Base-by-base conservation (phyloP, 37 sponge, comb jelly and placozoan species). In the Geodia barretti region DNA sequence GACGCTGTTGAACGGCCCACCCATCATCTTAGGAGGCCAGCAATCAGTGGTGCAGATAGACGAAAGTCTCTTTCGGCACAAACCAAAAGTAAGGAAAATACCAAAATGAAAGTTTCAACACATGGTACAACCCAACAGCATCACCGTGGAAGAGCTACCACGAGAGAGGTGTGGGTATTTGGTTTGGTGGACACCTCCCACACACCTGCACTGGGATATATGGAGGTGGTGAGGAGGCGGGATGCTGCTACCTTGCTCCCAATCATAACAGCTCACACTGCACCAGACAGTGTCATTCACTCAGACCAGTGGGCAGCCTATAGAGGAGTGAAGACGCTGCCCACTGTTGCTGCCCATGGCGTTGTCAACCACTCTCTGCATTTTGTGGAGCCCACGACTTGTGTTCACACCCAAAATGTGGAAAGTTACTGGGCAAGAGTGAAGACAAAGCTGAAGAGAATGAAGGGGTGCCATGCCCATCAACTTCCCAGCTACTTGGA, bases 381-480 rank as follows among this genome's bases (percentile, higher is more conserved):
- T 7, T 93, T 89, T 60, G 84, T 81, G 23, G 84, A 80, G 32
- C 84, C 90, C 47, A 43, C 39, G 28, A 84, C 86, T 54, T 87
- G 90, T 23, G 75, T 81, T 4, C 87, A 89, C 39, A 93, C 90
- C 2, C 73, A 93, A 36, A 76, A 79, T 59, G 62, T 86, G 1
- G 93, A 93, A 36, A 59, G 41, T 1, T 92, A 92, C 75, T 92
- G 86, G 90, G 79, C 83, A n/a, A 39, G 85, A 0, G 83, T 77
- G 0, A 92, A 92, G 37, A 40, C 25, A 0, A 83, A 85, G 69
- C 39, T 92, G 32, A 92, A 92, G 71, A 0, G 64, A 1, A 92
- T 92, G 93, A 92, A 76, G 58, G 88, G 93, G 23, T 58, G 61
- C 29, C 32, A 41, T 9, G 30, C 24, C 25, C 54, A 60, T 5